Conservation (phyloP, 2,797 vertebrate species). For the Syngnathus rostellatus region DNA sequence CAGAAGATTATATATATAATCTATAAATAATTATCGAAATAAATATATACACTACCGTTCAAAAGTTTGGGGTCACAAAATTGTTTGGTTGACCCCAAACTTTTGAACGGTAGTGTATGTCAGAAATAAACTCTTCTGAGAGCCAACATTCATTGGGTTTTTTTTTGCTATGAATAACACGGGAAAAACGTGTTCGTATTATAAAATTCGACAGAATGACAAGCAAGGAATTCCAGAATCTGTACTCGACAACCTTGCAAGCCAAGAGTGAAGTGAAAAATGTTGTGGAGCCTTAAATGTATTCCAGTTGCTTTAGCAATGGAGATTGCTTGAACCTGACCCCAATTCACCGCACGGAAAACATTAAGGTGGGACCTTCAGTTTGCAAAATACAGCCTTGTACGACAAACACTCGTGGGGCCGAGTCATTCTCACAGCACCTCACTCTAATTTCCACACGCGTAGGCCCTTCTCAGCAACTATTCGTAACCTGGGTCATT, state of each 20-base stretch:
- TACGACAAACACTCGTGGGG: conserved; percentile 48
- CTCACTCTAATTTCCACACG: conserved; percentile 70
- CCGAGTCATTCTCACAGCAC: conserved; percentile 62
- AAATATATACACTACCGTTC: no score
- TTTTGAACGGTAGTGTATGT: no score
- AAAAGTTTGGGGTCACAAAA: no score
- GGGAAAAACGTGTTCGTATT: background rate
- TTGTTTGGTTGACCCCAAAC: no score
- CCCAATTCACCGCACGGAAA: conserved; percentile 54
- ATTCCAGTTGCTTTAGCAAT: conserved; percentile 64
- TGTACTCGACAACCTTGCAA: background rate
- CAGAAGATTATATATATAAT: no score
- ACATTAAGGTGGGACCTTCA: conserved; percentile 65
- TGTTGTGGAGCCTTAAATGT: conserved; percentile 37
- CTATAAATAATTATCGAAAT: no score
- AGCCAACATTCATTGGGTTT: no score
- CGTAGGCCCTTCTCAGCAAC: conserved; percentile 48
- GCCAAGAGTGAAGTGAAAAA: conserved; percentile 27
- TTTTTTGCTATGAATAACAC: background rate
- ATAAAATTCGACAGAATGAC: background rate
- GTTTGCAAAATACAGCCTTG: conserved; percentile 70
- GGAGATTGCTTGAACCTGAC: conserved; percentile 64
- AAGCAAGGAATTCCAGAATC: background rate
- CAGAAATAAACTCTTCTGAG: no score
- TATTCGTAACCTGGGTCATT: conserved; percentile 70